phyloP scores from a whole-genome alignment of 2,113 vertebrate species.

The Clarias batrachus region DNA sequence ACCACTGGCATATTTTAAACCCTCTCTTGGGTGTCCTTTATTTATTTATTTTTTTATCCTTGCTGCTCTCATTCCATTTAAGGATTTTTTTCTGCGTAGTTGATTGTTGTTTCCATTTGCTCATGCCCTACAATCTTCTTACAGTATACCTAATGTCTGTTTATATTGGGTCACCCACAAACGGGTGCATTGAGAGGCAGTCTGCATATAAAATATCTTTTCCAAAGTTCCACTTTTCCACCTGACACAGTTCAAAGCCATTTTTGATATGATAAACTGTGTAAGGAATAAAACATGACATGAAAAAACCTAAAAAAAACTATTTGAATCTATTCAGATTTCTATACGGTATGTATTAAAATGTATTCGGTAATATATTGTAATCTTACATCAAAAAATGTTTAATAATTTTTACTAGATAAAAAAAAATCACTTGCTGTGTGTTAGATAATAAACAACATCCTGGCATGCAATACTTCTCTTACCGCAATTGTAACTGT shows the following conservation, averaged over 20 bases:
- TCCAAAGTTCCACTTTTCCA: background rate
- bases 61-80: background rate
- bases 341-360: too few relatives aligned
- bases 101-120: conserved; percentile 3
- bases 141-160: background rate
- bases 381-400: too few relatives aligned
- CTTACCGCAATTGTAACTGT: background rate
- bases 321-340: too few relatives aligned
- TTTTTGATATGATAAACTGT: background rate
- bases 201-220: conserved; percentile 7
- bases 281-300: background rate
- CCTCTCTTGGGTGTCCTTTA: background rate
- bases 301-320: too few relatives aligned
- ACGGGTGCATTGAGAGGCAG: background rate
- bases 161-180: background rate
- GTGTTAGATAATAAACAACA: background rate
- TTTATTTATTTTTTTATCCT: background rate
- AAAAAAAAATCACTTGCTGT: too few relatives aligned
- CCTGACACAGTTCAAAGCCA: background rate
- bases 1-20: background rate
- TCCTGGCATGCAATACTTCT: background rate
- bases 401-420: too few relatives aligned
- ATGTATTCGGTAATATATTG: too few relatives aligned
- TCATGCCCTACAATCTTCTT: conserved; percentile 9
- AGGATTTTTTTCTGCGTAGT: background rate